Evolutionary conservation across 1,140 invertebrate genomes (phyloP).

Genomic region (Solenopsis fugax): DNA sequence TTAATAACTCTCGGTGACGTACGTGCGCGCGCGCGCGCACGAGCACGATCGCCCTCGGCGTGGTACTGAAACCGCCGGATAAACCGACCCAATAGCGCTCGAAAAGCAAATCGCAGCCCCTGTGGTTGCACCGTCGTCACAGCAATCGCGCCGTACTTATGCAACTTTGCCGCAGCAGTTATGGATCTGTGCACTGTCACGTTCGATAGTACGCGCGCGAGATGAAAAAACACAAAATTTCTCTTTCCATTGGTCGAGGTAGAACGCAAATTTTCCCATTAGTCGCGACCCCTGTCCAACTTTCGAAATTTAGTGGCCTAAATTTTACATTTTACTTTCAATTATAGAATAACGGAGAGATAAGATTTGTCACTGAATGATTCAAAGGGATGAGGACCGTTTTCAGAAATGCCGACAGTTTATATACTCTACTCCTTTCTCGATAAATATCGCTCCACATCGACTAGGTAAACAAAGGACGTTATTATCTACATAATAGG

Average conservation of each 20-base stretch:
- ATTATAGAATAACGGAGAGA: not conserved
- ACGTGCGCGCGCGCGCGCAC: conserved; percentile 36
- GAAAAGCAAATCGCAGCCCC: conserved; percentile 55
- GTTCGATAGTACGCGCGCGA: not conserved
- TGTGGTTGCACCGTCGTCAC: conserved; percentile 35
- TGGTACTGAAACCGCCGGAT: conserved; percentile 65
- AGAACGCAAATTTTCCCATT: not conserved
- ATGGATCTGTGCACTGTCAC: not conserved
- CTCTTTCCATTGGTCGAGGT: not conserved
- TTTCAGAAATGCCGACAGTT: not conserved
- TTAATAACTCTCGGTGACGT: conserved; percentile 77
- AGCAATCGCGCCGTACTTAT: conserved; percentile 15
- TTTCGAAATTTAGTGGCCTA: not conserved
- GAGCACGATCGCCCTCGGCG: conserved; percentile 65
- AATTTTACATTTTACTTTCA: not conserved
- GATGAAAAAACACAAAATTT: not conserved
- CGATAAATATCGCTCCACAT: conserved; percentile 45
- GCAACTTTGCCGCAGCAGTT: conserved; percentile 5
- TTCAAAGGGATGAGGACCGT: not conserved
- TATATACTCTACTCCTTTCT: conserved; percentile 22
- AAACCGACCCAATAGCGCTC: conserved; percentile 43
- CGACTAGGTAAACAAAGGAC: conserved; percentile 53
- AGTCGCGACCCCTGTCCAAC: too few species aligned
- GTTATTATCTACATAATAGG: conserved; percentile 55
- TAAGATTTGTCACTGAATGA: not conserved